Evolutionary conservation across 2,797 vertebrate species (phyloP), one percentile per base, ranked within the genome.

Genomic region (Cyprinella venusta): DNA sequence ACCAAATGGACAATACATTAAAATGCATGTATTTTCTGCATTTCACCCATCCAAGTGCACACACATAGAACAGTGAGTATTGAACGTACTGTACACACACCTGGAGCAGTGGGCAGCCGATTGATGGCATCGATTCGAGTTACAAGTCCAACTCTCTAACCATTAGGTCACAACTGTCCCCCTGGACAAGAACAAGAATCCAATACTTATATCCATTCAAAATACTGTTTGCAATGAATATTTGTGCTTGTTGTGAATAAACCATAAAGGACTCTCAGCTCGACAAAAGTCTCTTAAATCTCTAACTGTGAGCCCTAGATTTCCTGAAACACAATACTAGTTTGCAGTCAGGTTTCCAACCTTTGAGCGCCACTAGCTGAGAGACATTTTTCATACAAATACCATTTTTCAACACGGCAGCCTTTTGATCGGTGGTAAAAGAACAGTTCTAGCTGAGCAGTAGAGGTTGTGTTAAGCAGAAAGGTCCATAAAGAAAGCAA

Each of bases 401-500:
- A 61, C 1, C 8, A 80, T 76, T 84, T 76, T 40, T 72, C 40
- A 78, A 38, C 67, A 63, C 64, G 76, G 19, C 81, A 76, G 45
- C 16, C 33, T 76, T 68, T 74, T 82, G 78, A 70, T 80, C n/a
- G 16, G 65, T 69, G 50, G 61, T 12, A 36, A 63, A 26, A 65
- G 40, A 75, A 48, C 40, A 76, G 50, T 80, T 81, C 67, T 63
- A 68, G 70, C 33, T 61, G 63, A 80, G 59, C 6, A 61, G 45
- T 9, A 33, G 72, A 50, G 12, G 38, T 80, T 76, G 63, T 10
- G 18, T 10, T 75, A 56, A 52, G 63, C 45, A 68, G 6, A 72
- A 52, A 50, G 68, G 26, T 52, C 54, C n/a, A 21, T 50, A 24
- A 61, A 67, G 67, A 24, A 36, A 36, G 26, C 13, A 67, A 69